phyloP scores from a whole-genome alignment of 2,888 invertebrate species.

The Drosophila prostipennis region DNA sequence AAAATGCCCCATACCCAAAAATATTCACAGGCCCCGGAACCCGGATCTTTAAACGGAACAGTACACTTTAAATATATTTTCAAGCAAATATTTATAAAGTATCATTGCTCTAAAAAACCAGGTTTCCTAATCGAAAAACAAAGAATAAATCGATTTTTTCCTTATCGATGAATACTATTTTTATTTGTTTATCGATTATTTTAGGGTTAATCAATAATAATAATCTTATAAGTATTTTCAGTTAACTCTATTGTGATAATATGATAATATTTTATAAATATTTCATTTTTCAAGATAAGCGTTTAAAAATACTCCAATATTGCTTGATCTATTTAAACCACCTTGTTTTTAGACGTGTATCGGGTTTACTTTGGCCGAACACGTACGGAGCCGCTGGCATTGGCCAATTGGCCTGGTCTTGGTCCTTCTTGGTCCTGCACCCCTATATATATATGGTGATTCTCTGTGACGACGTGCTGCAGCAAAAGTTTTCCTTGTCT shows the following conservation, averaged over 20 bases:
- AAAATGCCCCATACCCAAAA: conserved; percentile 9
- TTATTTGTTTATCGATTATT: no score
- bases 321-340: not conserved
- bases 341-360: conserved; percentile 6
- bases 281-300: no score
- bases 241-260: no score
- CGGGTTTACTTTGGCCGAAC: conserved; percentile 56
- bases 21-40: not conserved
- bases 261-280: no score
- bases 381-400: conserved; percentile 71
- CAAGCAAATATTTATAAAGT: no score
- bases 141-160: no score
- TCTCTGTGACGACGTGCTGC: conserved; percentile 61
- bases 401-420: conserved; percentile 67
- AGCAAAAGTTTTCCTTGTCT: conserved; percentile 66
- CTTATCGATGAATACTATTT: no score
- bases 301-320: not conserved
- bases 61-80: not conserved
- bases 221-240: no score
- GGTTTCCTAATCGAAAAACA: no score
- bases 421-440: conserved; percentile 18
- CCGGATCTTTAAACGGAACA: not conserved
- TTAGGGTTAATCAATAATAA: no score
- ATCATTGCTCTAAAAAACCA: no score
- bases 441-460: not conserved